phyloP scores from a whole-genome alignment of 2,797 vertebrate species.

The Loris lydekkerianus region DNA sequence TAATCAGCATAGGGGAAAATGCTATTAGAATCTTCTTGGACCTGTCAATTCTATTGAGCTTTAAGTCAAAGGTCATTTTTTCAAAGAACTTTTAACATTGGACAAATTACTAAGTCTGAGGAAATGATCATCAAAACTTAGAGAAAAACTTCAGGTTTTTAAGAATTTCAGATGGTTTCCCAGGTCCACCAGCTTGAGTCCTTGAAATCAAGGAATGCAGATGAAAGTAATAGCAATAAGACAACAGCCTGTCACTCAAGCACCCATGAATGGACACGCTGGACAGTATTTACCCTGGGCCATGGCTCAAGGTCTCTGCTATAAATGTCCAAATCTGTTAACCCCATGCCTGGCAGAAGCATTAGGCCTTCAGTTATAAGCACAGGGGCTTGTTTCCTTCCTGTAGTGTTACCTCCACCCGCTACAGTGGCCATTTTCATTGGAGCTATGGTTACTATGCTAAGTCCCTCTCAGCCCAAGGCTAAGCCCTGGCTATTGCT shows the following conservation, averaged over 20 bases:
- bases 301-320: background rate
- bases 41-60: background rate
- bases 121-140: background rate
- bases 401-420: background rate
- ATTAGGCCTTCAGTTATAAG: background rate
- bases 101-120: background rate
- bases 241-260: background rate
- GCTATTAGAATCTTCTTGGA: background rate
- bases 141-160: background rate
- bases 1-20: background rate
- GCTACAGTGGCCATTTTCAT: background rate
- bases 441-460: background rate
- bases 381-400: background rate
- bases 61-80: background rate
- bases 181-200: background rate
- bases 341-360: background rate
- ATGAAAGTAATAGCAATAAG: background rate
- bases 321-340: background rate
- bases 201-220: background rate
- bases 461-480: background rate
- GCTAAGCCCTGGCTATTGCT: background rate
- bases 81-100: background rate
- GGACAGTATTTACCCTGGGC: accelerated
- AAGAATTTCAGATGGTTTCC: background rate
- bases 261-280: background rate